phyloP scores from a whole-genome alignment of 1,140 invertebrate genomes.

The Panulirus ornatus region DNA sequence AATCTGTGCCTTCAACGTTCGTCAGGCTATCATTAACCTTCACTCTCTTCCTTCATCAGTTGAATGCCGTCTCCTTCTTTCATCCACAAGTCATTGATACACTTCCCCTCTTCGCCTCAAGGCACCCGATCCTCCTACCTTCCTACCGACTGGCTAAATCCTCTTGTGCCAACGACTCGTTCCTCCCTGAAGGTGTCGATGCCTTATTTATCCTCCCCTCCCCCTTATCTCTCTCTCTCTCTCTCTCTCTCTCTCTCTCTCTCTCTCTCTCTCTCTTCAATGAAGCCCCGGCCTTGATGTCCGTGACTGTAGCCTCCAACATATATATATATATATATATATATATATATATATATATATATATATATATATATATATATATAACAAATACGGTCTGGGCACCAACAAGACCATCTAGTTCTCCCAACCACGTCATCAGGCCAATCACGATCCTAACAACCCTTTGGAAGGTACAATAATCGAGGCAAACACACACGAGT shows the following conservation, averaged over 20 bases:
- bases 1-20: no score
- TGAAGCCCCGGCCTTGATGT: no score
- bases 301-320: no score
- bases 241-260: slow-evolving; percentile 13
- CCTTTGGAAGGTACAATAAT: no score
- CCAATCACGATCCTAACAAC: no score
- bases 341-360: background rate
- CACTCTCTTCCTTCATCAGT: background rate
- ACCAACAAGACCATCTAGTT: no score
- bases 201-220: background rate
- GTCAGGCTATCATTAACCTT: background rate
- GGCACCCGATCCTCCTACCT: background rate
- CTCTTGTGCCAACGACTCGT: no score
- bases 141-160: background rate
- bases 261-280: background rate
- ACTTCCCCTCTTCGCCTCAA: background rate
- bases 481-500: no score
- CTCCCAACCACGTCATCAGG: no score
- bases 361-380: no score
- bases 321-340: background rate
- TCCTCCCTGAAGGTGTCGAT: background rate
- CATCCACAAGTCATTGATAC: background rate
- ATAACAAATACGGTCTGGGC: no score
- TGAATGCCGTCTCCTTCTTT: background rate
- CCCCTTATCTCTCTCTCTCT: no score